Evolutionary conservation across 2,888 invertebrate species (phyloP).

Genomic region (Unio pictorum): DNA sequence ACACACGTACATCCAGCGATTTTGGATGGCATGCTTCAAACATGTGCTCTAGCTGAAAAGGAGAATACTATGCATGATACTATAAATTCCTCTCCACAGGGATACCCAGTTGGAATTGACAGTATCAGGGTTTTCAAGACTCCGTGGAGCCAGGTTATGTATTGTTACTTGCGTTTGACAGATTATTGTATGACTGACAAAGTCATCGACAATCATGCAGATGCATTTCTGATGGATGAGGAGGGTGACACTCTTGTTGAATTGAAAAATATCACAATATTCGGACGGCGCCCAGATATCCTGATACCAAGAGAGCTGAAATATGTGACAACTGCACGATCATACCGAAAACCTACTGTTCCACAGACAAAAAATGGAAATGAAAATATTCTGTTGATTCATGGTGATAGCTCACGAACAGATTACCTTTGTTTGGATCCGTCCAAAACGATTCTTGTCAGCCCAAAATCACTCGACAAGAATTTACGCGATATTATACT

Average conservation of each 20-base stretch:
- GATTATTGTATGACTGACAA: not conserved
- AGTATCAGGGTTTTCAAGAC: not conserved
- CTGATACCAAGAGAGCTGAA: not conserved
- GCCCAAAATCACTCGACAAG: too few species aligned
- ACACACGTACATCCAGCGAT: conserved; percentile 8
- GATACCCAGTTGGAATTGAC: conserved; percentile 2
- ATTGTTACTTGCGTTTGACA: not conserved
- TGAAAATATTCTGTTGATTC: too few species aligned
- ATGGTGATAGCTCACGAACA: too few species aligned
- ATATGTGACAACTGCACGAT: not conserved
- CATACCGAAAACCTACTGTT: not conserved
- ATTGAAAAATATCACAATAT: conserved; percentile 1
- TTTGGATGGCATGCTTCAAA: conserved; percentile 9
- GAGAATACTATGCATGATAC: not conserved
- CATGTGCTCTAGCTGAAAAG: not conserved
- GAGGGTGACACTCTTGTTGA: not conserved
- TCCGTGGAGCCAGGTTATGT: not conserved
- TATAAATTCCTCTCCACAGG: not conserved
- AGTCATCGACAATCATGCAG: not conserved
- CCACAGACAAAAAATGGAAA: not conserved
- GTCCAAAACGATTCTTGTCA: too few species aligned
- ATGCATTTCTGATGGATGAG: not conserved
- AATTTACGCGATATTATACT: too few species aligned
- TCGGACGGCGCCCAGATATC: not conserved
- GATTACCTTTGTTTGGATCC: too few species aligned